Evolutionary conservation across 1,140 invertebrate genomes (phyloP).

Genomic region (Thalassaphorura encarpata): DNA sequence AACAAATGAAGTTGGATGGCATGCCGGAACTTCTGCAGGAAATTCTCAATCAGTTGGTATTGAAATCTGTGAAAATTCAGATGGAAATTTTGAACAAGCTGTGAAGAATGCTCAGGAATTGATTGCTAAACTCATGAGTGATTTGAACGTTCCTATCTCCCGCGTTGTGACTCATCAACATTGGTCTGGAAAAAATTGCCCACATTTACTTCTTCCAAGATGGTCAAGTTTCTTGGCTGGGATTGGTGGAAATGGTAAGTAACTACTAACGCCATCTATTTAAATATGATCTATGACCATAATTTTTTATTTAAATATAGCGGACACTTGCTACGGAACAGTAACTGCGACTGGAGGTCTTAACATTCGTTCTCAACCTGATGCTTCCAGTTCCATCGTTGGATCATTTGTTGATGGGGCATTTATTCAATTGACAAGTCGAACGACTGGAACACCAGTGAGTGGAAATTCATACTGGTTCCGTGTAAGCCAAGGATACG

Average conservation of each 20-base stretch:
- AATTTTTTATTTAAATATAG: background rate
- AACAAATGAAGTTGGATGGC: constrained; percentile 12
- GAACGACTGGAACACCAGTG: background rate
- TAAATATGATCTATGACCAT: background rate
- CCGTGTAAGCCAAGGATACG: background rate
- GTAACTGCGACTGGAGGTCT: background rate
- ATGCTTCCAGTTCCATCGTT: background rate
- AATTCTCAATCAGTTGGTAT: constrained; percentile 14
- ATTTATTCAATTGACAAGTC: background rate
- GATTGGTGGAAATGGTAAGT: background rate
- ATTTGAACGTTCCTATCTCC: constrained; percentile 3
- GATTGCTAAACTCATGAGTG: constrained; percentile 7
- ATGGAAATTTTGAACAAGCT: constrained; percentile 9
- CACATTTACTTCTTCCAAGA: background rate
- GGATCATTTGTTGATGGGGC: background rate
- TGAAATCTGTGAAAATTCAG: constrained; percentile 16
- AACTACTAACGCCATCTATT: too few species aligned
- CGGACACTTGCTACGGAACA: background rate
- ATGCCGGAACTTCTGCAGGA: constrained; percentile 8
- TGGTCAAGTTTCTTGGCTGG: constrained; percentile 6
- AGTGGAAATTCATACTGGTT: constrained; percentile 1
- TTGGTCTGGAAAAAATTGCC: constrained; percentile 15
- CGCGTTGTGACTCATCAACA: constrained; percentile 7
- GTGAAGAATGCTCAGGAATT: constrained; percentile 6
- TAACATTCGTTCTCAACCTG: background rate